phyloP scores from a whole-genome alignment of 2,888 invertebrate genomes.

The Philaethria dido region DNA sequence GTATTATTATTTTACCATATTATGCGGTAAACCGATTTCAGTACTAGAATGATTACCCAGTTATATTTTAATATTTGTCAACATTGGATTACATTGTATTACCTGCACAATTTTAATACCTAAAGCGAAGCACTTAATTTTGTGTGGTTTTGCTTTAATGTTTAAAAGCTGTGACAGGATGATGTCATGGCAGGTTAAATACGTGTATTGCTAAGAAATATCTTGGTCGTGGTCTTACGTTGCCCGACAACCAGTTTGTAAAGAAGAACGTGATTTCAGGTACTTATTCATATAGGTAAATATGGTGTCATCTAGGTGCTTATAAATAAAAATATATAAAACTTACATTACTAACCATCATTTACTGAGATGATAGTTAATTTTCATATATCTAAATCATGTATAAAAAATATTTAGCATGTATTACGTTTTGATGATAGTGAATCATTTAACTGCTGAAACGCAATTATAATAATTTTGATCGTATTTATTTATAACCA shows the following conservation, averaged over 20 bases:
- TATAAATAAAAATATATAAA: slow-evolving; percentile 35
- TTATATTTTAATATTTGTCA: slow-evolving; percentile 15
- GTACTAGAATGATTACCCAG: slow-evolving; percentile 8
- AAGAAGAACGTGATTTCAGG: slow-evolving; percentile 43
- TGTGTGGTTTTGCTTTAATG: slow-evolving; percentile 37
- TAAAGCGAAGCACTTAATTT: slow-evolving; percentile 20
- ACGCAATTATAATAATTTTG: too few relatives aligned
- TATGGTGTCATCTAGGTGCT: slow-evolving; percentile 37
- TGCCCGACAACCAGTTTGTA: slow-evolving; percentile 42
- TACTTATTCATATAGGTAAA: slow-evolving; percentile 29
- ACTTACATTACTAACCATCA: background rate
- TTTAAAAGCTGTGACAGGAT: slow-evolving; percentile 45
- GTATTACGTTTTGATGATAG: background rate
- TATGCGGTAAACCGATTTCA: slow-evolving; percentile 36
- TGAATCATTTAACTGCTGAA: background rate
- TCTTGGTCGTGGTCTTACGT: slow-evolving; percentile 41
- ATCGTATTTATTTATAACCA: too few relatives aligned
- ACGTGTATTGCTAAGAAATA: slow-evolving; percentile 42
- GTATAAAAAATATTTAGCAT: background rate
- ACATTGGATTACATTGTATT: slow-evolving; percentile 19
- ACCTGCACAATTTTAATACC: slow-evolving; percentile 20
- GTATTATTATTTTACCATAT: slow-evolving; percentile 33
- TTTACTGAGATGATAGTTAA: background rate
- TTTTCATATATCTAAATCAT: background rate
- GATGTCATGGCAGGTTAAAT: slow-evolving; percentile 48